phyloP scores from a whole-genome alignment of 2,113 vertebrate species.

The Nerophis ophidion region DNA sequence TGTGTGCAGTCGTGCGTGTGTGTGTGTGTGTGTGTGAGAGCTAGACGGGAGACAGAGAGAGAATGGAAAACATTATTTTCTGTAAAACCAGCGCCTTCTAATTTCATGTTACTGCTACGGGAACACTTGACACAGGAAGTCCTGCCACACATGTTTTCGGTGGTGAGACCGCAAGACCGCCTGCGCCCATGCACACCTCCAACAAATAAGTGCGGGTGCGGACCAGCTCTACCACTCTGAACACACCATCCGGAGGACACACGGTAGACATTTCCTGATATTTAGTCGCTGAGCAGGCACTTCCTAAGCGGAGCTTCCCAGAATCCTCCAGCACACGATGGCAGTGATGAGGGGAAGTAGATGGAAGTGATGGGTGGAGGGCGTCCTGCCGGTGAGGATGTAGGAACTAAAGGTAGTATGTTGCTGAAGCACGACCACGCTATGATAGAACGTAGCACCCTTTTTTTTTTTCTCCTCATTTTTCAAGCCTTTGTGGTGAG shows the following conservation, averaged over 20 bases:
- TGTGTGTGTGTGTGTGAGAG: constrained; percentile 3
- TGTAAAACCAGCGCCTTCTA: constrained; percentile 39
- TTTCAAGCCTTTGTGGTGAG: constrained; percentile 33
- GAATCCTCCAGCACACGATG: constrained; percentile 57
- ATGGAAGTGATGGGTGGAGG: constrained; percentile 46
- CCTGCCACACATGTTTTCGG: constrained; percentile 13
- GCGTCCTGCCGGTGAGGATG: constrained; percentile 59
- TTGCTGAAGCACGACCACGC: constrained; percentile 63
- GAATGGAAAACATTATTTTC: constrained; percentile 33
- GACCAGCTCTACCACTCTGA: constrained; percentile 47
- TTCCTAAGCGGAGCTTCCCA: constrained; percentile 70
- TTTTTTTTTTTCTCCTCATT: constrained; percentile 45
- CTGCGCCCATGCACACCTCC: constrained; percentile 52
- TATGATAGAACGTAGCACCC: constrained; percentile 53
- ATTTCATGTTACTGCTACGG: constrained; percentile 41
- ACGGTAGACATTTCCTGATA: constrained; percentile 66
- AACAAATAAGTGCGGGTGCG: constrained; percentile 42
- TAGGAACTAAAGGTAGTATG: constrained; percentile 52
- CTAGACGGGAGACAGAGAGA: constrained; percentile 12
- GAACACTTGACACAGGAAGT: constrained; percentile 36
- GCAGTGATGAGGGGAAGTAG: constrained; percentile 49
- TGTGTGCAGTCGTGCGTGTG: constrained; percentile 21
- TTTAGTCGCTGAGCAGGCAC: constrained; percentile 68
- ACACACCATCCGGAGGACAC: constrained; percentile 56
- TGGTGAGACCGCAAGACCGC: not conserved